Conservation (phyloP, 2,888 invertebrate genomes). For the Trachelus troglodyta region DNA sequence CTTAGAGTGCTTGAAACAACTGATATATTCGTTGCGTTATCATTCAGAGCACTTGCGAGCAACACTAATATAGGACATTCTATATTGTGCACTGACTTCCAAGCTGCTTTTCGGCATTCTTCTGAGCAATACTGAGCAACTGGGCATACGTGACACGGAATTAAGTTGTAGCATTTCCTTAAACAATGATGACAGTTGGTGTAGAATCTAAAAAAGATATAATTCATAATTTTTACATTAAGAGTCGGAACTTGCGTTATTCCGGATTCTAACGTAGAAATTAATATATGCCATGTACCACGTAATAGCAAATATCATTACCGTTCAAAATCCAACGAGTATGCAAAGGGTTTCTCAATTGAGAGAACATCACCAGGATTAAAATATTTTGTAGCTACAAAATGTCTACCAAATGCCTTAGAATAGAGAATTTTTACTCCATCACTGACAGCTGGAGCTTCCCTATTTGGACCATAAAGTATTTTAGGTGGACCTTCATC, state of each 20-base stretch:
- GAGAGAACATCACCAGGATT: conserved; percentile 57
- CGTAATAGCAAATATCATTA: background rate
- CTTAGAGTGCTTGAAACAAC: conserved; percentile 60
- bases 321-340: conserved; percentile 58
- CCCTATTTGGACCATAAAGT: conserved; percentile 49
- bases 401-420: conserved; percentile 57
- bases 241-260: background rate
- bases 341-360: conserved; percentile 55
- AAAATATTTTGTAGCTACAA: conserved; percentile 55
- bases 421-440: conserved; percentile 54
- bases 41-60: conserved; percentile 50
- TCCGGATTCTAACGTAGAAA: background rate
- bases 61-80: conserved; percentile 55
- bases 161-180: conserved; percentile 54
- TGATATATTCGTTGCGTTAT: conserved; percentile 56
- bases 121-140: conserved; percentile 60
- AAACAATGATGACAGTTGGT: conserved; percentile 62
- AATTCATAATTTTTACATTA: background rate
- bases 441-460: conserved; percentile 52
- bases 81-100: conserved; percentile 52
- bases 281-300: no score
- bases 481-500: conserved; percentile 46
- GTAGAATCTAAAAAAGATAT: conserved; percentile 46
- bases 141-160: conserved; percentile 58
- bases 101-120: conserved; percentile 49